These are phyloP conservation scores for Sebastes cheni DNA, from an alignment of 2,797 vertebrate genomes.

Conservation along the genomic window DNA sequence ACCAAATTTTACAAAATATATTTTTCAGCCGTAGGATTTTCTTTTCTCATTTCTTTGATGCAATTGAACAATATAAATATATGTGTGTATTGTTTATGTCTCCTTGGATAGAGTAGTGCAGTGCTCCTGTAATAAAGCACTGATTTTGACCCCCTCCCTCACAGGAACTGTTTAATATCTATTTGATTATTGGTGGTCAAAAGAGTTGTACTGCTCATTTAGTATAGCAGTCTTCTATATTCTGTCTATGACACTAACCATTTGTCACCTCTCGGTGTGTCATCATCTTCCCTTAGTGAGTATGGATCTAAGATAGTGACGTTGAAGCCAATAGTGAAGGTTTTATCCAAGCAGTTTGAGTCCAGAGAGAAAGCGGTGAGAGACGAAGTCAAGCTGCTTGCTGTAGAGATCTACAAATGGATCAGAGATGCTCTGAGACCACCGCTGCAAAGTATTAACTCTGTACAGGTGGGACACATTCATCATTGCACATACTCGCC, in stretches of 20 bases:
- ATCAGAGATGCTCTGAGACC: slow-evolving; percentile 94
- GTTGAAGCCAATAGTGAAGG: slow-evolving; percentile 96
- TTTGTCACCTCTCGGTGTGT: neutral
- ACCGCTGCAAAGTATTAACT: slow-evolving; percentile 93
- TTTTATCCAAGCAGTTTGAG: slow-evolving; percentile 96
- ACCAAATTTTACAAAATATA: too few relatives aligned
- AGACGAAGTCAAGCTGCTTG: slow-evolving; percentile 94
- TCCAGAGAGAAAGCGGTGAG: slow-evolving; percentile 97
- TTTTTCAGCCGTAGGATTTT: too few relatives aligned
- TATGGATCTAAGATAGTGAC: slow-evolving; percentile 97
- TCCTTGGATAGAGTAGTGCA: too few relatives aligned
- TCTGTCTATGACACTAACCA: neutral
- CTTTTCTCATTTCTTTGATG: too few relatives aligned
- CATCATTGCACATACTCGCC: neutral
- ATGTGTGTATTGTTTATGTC: too few relatives aligned
- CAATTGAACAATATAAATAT: too few relatives aligned
- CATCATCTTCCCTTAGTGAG: slow-evolving; percentile 82
- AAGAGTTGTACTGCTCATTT: neutral
- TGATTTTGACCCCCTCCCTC: neutral
- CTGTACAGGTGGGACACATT: slow-evolving; percentile 89
- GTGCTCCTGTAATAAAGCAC: too few relatives aligned
- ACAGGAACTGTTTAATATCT: neutral
- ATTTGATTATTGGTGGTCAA: neutral
- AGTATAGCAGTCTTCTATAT: neutral
- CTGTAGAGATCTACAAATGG: slow-evolving; percentile 96